Percentiles rank a stretch among this genome's conserved stretches.
These are phyloP conservation scores for Drosophila monieri DNA, from an alignment of 2,888 invertebrate species.

Conservation along the genomic window DNA sequence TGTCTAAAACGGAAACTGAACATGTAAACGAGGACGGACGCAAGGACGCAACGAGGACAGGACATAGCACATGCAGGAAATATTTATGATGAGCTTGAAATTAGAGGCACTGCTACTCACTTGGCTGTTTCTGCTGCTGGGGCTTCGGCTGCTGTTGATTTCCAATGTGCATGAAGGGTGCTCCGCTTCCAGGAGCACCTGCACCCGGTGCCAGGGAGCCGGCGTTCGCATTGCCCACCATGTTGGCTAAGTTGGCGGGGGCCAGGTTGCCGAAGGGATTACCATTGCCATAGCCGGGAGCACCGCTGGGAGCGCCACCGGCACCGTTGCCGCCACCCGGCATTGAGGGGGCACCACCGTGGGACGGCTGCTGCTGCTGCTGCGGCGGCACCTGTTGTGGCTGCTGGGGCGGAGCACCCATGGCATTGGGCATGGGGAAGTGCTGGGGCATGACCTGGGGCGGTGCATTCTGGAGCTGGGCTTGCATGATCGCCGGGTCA, in stretches of 20 bases:
- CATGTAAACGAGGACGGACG: conserved; percentile 37
- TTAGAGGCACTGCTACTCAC: conserved; percentile 86
- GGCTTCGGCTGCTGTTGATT: conserved; percentile 83
- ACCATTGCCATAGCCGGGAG: conserved; percentile 76
- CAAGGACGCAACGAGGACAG: conserved; percentile 37
- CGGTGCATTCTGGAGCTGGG: conserved; percentile 90
- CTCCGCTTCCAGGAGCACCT: conserved; percentile 77
- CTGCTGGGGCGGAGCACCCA: conserved; percentile 84
- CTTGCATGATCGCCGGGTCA: conserved; percentile 99
- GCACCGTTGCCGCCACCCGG: conserved; percentile 70
- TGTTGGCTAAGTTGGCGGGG: conserved; percentile 81
- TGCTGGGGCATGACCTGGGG: conserved; percentile 85
- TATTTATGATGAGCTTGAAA: not conserved
- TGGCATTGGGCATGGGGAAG: conserved; percentile 88
- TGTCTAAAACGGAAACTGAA: conserved; percentile 84
- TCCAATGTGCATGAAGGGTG: conserved; percentile 82
- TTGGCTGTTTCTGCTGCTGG: conserved; percentile 86
- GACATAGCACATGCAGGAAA: conserved; percentile 9
- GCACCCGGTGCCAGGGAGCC: conserved; percentile 82
- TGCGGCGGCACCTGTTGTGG: conserved; percentile 54
- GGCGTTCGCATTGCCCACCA: conserved; percentile 71
- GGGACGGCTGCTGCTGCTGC: conserved; percentile 53
- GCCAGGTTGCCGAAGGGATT: conserved; percentile 83
- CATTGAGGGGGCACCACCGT: conserved; percentile 65
- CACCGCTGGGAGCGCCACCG: conserved; percentile 81